These are phyloP conservation scores for Andrena dorsata DNA, from an alignment of 2,888 invertebrate species.

Conservation along the genomic window DNA sequence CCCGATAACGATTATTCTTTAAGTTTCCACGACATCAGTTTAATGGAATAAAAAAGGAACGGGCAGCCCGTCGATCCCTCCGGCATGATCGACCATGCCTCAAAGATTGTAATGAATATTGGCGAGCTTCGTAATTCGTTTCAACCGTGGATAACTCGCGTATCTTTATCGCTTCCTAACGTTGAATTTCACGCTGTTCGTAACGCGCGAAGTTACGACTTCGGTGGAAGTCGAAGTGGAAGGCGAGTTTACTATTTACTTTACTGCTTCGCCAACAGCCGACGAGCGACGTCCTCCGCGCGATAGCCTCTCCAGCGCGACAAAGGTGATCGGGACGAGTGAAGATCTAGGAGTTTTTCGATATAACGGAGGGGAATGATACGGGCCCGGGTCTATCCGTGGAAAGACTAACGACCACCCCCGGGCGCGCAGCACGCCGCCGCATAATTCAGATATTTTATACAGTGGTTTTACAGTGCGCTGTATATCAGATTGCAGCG, in stretches of 20 bases:
- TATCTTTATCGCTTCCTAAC: constrained; percentile 4
- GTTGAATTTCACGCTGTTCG: neutral
- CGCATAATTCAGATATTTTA: constrained; percentile 61
- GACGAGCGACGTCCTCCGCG: neutral
- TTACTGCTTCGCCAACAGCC: constrained; percentile 11
- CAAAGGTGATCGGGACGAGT: neutral
- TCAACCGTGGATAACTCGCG: constrained; percentile 9
- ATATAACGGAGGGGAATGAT: constrained; percentile 14
- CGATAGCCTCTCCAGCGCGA: neutral
- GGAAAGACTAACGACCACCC: constrained; percentile 58
- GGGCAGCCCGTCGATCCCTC: neutral
- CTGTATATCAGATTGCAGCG: constrained; percentile 47
- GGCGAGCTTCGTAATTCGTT: neutral
- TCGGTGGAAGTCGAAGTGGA: constrained; percentile 8
- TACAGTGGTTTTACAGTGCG: constrained; percentile 52
- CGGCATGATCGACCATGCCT: neutral
- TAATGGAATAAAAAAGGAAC: neutral
- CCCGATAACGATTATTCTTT: constrained; percentile 23
- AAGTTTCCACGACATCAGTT: neutral
- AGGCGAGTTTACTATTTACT: constrained; percentile 16
- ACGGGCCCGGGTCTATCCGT: constrained; percentile 21
- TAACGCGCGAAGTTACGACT: constrained; percentile 4
- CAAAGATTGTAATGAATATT: neutral
- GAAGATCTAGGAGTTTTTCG: constrained; percentile 7
- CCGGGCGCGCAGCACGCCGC: constrained; percentile 36